Evolutionary conservation across 2,797 vertebrate species (phyloP).

Genomic region (Phataginus tetradactyla): DNA sequence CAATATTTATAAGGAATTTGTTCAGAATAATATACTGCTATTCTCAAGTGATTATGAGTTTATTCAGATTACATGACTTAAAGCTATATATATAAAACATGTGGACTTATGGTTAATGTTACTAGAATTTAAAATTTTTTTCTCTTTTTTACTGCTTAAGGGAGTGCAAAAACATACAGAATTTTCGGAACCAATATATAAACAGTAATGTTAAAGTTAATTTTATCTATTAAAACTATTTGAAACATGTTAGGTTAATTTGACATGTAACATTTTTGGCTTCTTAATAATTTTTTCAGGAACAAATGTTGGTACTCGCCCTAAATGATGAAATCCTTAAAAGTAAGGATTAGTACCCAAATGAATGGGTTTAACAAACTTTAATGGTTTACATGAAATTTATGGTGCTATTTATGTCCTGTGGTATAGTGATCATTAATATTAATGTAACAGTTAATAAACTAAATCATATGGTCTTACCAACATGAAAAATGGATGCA

Average conservation of each 20-base stretch:
- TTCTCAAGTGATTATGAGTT: neutral
- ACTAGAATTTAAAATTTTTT: neutral
- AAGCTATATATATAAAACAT: neutral
- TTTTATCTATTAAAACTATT: neutral
- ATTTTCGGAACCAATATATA: neutral
- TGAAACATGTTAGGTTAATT: neutral
- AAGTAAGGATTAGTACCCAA: neutral
- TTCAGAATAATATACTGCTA: neutral
- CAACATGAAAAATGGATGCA: neutral
- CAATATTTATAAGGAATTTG: neutral
- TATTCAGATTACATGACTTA: neutral
- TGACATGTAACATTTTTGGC: neutral
- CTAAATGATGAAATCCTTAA: neutral
- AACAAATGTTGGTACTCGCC: neutral
- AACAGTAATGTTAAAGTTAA: neutral
- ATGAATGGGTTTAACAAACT: neutral
- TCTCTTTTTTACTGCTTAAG: neutral
- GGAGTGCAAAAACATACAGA: neutral
- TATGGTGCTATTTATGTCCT: neutral
- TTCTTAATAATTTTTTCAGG: neutral
- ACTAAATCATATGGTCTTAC: neutral
- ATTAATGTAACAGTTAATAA: neutral
- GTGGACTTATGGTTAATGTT: neutral
- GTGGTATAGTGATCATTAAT: neutral
- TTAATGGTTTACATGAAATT: neutral